Percentiles rank a stretch among this genome's conserved stretches.
These are phyloP conservation scores for Melanostoma scalare DNA, from an alignment of 2,888 invertebrate genomes.

Conservation along the genomic window DNA sequence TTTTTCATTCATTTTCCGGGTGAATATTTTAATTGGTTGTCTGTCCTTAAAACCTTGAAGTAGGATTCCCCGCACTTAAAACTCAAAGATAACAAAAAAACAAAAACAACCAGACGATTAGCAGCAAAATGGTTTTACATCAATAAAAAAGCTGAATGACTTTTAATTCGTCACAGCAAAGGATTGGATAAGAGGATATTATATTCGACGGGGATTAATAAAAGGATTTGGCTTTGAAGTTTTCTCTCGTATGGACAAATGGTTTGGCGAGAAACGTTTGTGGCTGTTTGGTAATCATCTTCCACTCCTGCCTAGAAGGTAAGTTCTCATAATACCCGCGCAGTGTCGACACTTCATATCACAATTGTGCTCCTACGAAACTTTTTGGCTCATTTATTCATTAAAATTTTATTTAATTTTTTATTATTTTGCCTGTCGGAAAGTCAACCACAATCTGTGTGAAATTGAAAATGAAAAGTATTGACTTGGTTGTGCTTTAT, in stretches of 20 bases:
- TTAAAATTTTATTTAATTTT: too few relatives aligned
- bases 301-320: slow-evolving; percentile 92
- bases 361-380: background rate
- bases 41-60: slow-evolving; percentile 7
- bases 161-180: background rate
- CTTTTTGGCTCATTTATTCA: background rate
- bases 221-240: slow-evolving; percentile 23
- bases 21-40: slow-evolving; percentile 48
- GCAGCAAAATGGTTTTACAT: slow-evolving; percentile 11
- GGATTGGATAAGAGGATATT: slow-evolving; percentile 1
- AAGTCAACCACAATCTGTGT: slow-evolving; percentile 46
- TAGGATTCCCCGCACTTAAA: background rate
- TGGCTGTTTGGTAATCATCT: slow-evolving; percentile 96
- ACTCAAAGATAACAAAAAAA: background rate
- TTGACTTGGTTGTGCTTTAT: background rate
- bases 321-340: slow-evolving; percentile 75
- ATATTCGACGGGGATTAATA: background rate
- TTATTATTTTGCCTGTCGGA: background rate
- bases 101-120: background rate
- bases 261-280: slow-evolving; percentile 94
- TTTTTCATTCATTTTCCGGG: slow-evolving; percentile 39
- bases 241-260: slow-evolving; percentile 90
- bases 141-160: background rate
- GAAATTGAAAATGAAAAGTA: slow-evolving; percentile 53
- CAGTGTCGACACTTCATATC: too few relatives aligned